Percentiles rank a stretch among this genome's conserved stretches.
Evolutionary conservation across 2,797 vertebrate species (phyloP).

Genomic region (Parambassis ranga): DNA sequence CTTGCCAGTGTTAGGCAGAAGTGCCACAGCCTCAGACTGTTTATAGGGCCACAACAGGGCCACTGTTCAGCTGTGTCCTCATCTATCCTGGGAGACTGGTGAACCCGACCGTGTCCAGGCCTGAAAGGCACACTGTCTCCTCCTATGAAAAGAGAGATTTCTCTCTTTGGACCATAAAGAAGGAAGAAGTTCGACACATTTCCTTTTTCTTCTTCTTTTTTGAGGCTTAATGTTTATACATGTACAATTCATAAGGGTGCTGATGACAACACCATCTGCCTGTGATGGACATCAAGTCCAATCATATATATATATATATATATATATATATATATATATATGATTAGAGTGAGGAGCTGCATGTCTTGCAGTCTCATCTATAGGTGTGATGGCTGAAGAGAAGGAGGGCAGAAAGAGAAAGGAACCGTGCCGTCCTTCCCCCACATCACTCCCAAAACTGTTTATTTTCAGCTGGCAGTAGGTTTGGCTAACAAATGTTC

Average conservation of each 20-base stretch:
- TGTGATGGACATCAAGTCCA: no score
- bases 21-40: conserved; percentile 49
- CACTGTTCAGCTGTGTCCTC: conserved; percentile 61
- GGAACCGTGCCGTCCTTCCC: conserved; percentile 8
- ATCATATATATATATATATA: no score
- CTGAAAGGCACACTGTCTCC: conserved; percentile 68
- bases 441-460: no score
- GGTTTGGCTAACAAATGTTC: conserved; percentile 66
- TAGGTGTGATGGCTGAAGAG: conserved; percentile 35
- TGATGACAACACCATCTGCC: background rate
- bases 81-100: conserved; percentile 65
- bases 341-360: no score
- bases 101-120: conserved; percentile 59
- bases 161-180: conserved; percentile 25
- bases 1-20: conserved; percentile 47
- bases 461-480: no score
- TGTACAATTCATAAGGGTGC: background rate
- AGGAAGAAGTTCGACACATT: background rate
- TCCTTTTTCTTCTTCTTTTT: background rate
- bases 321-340: no score
- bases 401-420: conserved; percentile 8
- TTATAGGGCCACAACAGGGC: conserved; percentile 73
- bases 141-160: conserved; percentile 53
- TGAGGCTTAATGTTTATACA: no score
- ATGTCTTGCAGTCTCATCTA: conserved; percentile 17